These are phyloP conservation scores for Papilio gigon DNA, from an alignment of 2,888 invertebrate species.

Conservation along the genomic window DNA sequence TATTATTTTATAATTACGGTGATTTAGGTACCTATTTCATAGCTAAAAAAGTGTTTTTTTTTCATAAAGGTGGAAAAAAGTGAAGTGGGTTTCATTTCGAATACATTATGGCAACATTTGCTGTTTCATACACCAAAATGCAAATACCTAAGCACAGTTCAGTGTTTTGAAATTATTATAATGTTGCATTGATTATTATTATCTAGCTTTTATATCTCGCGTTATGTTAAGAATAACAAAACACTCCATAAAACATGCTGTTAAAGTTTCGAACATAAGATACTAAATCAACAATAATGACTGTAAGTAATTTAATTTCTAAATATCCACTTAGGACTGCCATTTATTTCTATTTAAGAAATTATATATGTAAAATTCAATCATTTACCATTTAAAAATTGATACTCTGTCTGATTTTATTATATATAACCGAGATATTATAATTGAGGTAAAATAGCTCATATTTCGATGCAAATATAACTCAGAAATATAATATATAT, in stretches of 20 bases:
- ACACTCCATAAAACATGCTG: constrained; percentile 13
- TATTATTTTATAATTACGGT: too few species aligned
- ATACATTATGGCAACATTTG: constrained; percentile 8
- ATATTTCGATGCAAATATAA: neutral
- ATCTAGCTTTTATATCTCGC: neutral
- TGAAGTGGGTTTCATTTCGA: neutral
- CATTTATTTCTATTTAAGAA: constrained; percentile 15
- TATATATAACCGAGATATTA: neutral
- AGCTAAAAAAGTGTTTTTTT: too few species aligned
- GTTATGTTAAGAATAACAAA: constrained; percentile 18
- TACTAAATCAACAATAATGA: constrained; percentile 29
- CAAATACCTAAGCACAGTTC: neutral
- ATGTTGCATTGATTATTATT: neutral
- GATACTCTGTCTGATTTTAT: neutral
- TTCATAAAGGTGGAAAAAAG: neutral
- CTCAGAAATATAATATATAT: neutral
- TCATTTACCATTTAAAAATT: neutral
- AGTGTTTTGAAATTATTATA: constrained; percentile 25
- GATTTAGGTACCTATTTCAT: too few species aligned
- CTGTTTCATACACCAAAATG: constrained; percentile 9
- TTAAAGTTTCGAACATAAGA: neutral
- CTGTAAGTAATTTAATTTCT: constrained; percentile 37
- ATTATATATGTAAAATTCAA: neutral
- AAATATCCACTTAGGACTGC: constrained; percentile 14
- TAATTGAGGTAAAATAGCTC: neutral